Evolutionary conservation across 2,797 vertebrate genomes (phyloP), one percentile per base, ranked within the genome.

Genomic region (Crenichthys baileyi): DNA sequence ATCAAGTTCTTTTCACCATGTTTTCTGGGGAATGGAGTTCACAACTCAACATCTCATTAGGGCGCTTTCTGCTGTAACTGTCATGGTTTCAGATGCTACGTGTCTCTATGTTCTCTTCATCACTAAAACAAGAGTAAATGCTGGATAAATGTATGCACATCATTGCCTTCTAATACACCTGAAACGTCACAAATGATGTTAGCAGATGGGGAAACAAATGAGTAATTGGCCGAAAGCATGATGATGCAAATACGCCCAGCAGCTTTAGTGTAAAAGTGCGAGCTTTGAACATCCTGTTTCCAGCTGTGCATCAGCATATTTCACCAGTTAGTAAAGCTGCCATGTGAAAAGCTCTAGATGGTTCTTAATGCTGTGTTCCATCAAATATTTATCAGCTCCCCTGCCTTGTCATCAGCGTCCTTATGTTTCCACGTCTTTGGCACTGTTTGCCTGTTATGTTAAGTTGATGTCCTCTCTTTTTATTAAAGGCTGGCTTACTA

Each of bases 301-400:
- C 53, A 67, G 56, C 81, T 46, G 65, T 72, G 80, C 85, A 85
- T 89, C 89, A 89, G 85, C 79, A 75, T 87, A 84, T 90, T 92
- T 91, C 83, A 80, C 75, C 44, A 85, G 77, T 78, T 85, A 83
- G 82, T 83, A 82, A 92, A 82, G 79, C 58, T 73, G 88, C 73
- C 8, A 67, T 83, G 86, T 88, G 90, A 91, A 91, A 89, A 90
- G 85, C 88, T 79, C 58, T 79, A 70, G 78, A 88, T 88, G 84
- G 87, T 80, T 88, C 87, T 82, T 86, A 72, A 83, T 87, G 81
- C 90, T 63, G 84, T 84, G 83, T 87, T 75, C 84, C 85, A 86
- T 94, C 80, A 88, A 91, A 91, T 91, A 92, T 93, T 91, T 81
- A 94, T 83, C 63, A 81, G 79, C 79, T 91, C 83, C 81, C 82